Evolutionary conservation across 2,888 invertebrate genomes (phyloP).

Genomic region (Aromia moschata): DNA sequence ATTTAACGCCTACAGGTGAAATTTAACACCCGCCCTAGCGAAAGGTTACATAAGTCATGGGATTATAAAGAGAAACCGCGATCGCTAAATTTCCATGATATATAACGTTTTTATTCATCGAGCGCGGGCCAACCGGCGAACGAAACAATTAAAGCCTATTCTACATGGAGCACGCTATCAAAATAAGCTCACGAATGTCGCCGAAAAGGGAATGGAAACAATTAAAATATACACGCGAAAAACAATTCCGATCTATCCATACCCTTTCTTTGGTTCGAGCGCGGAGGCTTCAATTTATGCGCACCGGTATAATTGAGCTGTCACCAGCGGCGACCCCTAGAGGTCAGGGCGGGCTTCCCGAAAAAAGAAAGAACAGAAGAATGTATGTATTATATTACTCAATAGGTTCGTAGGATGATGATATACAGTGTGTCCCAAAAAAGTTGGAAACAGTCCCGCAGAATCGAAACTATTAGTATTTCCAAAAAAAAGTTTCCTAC

Average conservation of each 20-base stretch:
- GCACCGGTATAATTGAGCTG: slow-evolving; percentile 35
- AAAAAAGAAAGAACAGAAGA: too few relatives aligned
- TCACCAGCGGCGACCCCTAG: too few relatives aligned
- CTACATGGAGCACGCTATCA: slow-evolving; percentile 21
- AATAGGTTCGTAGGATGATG: too few relatives aligned
- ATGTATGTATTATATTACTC: too few relatives aligned
- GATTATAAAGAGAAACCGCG: slow-evolving; percentile 2
- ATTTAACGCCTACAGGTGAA: too few relatives aligned
- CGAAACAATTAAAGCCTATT: slow-evolving; percentile 23
- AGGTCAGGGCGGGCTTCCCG: too few relatives aligned
- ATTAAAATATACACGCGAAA: slow-evolving; percentile 39
- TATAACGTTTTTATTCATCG: slow-evolving; percentile 18
- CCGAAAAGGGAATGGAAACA: slow-evolving; percentile 41
- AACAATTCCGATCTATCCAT: slow-evolving; percentile 36
- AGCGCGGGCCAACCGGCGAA: slow-evolving; percentile 12
- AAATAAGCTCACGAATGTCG: slow-evolving; percentile 38
- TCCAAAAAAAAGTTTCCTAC: too few relatives aligned
- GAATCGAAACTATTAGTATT: too few relatives aligned
- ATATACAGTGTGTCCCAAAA: too few relatives aligned
- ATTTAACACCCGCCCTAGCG: background rate
- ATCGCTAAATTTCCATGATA: slow-evolving; percentile 11
- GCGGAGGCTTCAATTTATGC: slow-evolving; percentile 32
- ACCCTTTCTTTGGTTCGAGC: slow-evolving; percentile 25
- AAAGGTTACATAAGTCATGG: slow-evolving; percentile 4
- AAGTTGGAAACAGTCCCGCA: too few relatives aligned